These are phyloP conservation scores for Micronycteris hirsuta DNA, from an alignment of 2,113 vertebrate genomes.

Conservation along the genomic window DNA sequence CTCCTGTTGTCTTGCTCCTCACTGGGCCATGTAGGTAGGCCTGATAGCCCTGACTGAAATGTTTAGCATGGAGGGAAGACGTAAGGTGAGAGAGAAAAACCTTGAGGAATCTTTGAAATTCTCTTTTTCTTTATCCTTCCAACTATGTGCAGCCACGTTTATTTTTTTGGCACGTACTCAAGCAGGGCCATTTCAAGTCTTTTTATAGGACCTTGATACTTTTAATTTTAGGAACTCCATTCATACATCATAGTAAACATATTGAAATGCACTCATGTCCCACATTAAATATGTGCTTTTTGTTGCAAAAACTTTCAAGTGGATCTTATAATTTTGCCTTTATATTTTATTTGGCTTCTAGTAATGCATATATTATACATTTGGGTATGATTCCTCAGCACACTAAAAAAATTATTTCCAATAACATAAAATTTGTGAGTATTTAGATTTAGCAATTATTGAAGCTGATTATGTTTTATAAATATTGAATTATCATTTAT, in stretches of 20 bases:
- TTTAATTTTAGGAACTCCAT: neutral
- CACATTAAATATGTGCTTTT: neutral
- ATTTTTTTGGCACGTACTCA: neutral
- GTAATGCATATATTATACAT: neutral
- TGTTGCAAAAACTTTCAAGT: neutral
- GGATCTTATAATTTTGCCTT: constrained; percentile 18
- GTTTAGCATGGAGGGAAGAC: neutral
- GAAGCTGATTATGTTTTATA: neutral
- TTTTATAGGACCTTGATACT: neutral
- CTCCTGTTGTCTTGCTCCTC: neutral
- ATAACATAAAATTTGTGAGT: neutral
- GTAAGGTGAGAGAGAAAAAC: neutral
- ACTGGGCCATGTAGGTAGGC: neutral
- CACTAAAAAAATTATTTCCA: neutral
- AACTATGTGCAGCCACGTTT: neutral
- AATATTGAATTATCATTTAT: constrained; percentile 6
- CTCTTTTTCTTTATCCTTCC: neutral
- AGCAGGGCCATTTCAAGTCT: neutral
- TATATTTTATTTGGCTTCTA: constrained; percentile 4
- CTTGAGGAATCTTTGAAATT: neutral
- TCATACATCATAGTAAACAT: neutral
- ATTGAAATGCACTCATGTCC: neutral
- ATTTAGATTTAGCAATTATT: constrained; percentile 16
- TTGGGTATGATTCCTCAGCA: constrained; percentile 2
- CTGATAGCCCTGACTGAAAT: neutral